These are phyloP conservation scores for Polydrusus cervinus DNA, from an alignment of 2,888 invertebrate genomes.

Conservation along the genomic window DNA sequence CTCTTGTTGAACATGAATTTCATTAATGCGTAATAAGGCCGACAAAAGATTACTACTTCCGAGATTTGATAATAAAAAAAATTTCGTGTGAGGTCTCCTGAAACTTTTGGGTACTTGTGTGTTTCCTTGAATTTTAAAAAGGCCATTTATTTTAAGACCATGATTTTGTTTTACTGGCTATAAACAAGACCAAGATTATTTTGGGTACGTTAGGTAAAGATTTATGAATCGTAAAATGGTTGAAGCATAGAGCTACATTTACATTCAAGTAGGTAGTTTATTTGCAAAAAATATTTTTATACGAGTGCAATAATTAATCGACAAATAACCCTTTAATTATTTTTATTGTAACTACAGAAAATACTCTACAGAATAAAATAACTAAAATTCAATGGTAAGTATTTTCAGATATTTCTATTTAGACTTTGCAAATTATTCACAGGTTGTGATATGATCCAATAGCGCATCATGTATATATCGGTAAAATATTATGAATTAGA, in stretches of 20 bases:
- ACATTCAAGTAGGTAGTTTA: neutral
- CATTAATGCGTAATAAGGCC: slow-evolving; percentile 14
- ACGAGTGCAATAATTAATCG: too few species aligned
- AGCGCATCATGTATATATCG: too few species aligned
- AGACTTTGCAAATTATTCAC: too few species aligned
- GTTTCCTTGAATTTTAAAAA: slow-evolving; percentile 24
- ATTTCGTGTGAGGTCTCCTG: slow-evolving; percentile 13
- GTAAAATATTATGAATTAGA: too few species aligned
- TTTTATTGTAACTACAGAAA: too few species aligned
- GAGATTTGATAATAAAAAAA: slow-evolving; percentile 24
- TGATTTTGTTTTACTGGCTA: slow-evolving; percentile 2
- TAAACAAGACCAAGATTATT: neutral
- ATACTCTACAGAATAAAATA: too few species aligned
- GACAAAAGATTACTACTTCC: slow-evolving; percentile 16
- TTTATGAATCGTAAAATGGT: neutral
- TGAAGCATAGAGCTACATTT: neutral
- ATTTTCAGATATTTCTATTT: too few species aligned
- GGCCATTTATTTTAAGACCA: neutral
- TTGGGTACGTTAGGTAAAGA: neutral
- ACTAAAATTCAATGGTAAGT: too few species aligned
- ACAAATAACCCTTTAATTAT: too few species aligned
- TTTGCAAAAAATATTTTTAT: too few species aligned
- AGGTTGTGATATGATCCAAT: too few species aligned
- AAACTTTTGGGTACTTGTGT: slow-evolving; percentile 1
- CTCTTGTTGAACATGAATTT: slow-evolving; percentile 19